Percentiles rank a stretch among this genome's conserved stretches.
Evolutionary conservation across 1,140 invertebrate genomes (phyloP).

Genomic region (Drosophila mojavensis): DNA sequence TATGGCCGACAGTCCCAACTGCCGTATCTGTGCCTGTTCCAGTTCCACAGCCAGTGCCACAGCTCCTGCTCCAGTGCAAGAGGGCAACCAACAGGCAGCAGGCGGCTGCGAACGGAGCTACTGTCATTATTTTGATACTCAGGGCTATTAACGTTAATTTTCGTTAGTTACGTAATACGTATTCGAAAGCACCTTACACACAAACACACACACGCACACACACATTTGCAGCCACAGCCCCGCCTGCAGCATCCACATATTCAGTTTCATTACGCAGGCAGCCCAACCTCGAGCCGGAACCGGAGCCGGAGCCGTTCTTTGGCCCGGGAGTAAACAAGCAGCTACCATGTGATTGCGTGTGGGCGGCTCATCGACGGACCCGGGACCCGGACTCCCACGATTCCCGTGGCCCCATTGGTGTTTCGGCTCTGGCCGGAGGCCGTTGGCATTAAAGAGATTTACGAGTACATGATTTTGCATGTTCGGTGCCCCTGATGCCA

Average conservation of each 20-base stretch:
- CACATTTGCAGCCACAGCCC: conserved; percentile 1
- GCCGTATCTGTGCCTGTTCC: conserved; percentile 5
- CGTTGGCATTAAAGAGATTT: conserved; percentile 79
- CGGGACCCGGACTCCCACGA: neutral
- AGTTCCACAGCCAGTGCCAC: neutral
- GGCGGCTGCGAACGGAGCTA: conserved; percentile 24
- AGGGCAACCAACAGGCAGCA: conserved; percentile 51
- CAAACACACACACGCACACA: conserved; percentile 30
- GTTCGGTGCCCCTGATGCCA: conserved; percentile 79
- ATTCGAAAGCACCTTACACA: conserved; percentile 77
- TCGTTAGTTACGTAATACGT: conserved; percentile 82
- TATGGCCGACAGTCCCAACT: conserved; percentile 38
- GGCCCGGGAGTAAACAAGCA: conserved; percentile 63
- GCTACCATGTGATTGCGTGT: conserved; percentile 59
- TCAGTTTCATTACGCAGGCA: conserved; percentile 67
- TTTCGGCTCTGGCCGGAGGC: conserved; percentile 65
- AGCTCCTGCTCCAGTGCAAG: conserved; percentile 11
- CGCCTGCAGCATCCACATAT: conserved; percentile 34
- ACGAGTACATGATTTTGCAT: conserved; percentile 83
- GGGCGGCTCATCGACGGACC: conserved; percentile 40
- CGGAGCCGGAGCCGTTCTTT: conserved; percentile 28
- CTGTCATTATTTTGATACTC: conserved; percentile 79
- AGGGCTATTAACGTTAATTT: conserved; percentile 81
- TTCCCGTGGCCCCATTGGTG: conserved; percentile 26
- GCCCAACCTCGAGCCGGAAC: conserved; percentile 34